Evolutionary conservation across 2,888 invertebrate species (phyloP).

Genomic region (Acrobasis repandana): DNA sequence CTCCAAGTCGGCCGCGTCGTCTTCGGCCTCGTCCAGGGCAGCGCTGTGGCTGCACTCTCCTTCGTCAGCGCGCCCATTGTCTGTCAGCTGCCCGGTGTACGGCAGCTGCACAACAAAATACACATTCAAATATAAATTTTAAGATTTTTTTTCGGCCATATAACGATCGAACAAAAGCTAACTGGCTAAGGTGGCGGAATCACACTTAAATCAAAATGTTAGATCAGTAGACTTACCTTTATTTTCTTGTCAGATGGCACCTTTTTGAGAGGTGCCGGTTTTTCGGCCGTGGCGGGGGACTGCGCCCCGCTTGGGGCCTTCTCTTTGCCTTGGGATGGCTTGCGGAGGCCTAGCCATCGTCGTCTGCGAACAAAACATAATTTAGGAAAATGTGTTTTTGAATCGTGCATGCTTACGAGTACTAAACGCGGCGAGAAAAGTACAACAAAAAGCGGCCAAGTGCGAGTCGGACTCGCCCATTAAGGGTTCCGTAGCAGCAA

Average conservation of each 20-base stretch:
- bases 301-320: constrained; percentile 83
- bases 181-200: too few relatives aligned
- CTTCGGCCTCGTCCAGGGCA: constrained; percentile 88
- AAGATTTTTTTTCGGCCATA: too few relatives aligned
- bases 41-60: constrained; percentile 56
- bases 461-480: too few relatives aligned
- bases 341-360: constrained; percentile 94
- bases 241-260: constrained; percentile 92
- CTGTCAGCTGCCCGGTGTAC: constrained; percentile 38
- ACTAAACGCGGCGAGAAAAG: too few relatives aligned
- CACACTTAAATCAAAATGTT: too few relatives aligned
- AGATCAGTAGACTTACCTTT: constrained; percentile 81
- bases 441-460: too few relatives aligned
- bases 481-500: too few relatives aligned
- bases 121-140: too few relatives aligned
- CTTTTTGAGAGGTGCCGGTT: constrained; percentile 87
- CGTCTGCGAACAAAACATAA: constrained; percentile 84
- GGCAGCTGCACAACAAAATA: constrained; percentile 49
- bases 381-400: background rate
- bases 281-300: constrained; percentile 73
- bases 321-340: constrained; percentile 93
- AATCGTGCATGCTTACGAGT: too few relatives aligned
- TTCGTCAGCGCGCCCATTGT: constrained; percentile 61
- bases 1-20: constrained; percentile 89
- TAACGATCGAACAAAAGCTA: too few relatives aligned